A percentile compares a stretch with the other conserved stretches of the same genome.
Conservation (phyloP, 1,140 invertebrate genomes). For the Belonocnema kinseyi region DNA sequence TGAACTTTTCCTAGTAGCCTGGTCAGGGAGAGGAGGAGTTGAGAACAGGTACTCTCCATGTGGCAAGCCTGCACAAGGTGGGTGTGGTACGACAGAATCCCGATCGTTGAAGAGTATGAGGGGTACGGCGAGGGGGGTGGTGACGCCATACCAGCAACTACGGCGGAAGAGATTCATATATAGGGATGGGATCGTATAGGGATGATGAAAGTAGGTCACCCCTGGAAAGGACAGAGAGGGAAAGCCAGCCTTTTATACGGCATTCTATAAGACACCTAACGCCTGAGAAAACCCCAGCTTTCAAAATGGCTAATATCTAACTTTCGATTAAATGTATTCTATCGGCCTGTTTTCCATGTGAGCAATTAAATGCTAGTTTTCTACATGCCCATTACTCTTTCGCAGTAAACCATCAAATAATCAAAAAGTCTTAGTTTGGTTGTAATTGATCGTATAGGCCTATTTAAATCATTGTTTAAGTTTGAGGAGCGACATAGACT, state of each 20-base stretch:
- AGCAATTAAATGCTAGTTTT: background rate
- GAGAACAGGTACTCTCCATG: constrained; percentile 32
- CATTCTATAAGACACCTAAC: constrained; percentile 36
- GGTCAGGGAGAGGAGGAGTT: constrained; percentile 36
- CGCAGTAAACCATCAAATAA: too few relatives aligned
- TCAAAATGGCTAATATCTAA: background rate
- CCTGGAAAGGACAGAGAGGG: constrained; percentile 41
- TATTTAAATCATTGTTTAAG: too few relatives aligned
- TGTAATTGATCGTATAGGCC: too few relatives aligned
- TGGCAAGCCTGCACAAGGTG: constrained; percentile 33
- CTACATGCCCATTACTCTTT: background rate
- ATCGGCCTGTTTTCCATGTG: background rate
- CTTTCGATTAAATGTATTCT: background rate
- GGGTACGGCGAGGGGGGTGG: constrained; percentile 36
- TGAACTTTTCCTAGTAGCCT: constrained; percentile 59
- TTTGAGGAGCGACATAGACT: too few relatives aligned
- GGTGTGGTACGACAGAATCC: background rate
- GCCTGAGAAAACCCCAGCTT: background rate
- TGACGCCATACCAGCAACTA: constrained; percentile 15
- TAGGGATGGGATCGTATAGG: constrained; percentile 52
- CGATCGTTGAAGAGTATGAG: background rate
- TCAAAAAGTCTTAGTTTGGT: too few relatives aligned
- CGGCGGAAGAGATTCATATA: constrained; percentile 34
- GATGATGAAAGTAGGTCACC: constrained; percentile 63
- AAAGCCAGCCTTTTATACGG: constrained; percentile 39